Conservation (phyloP, 2,888 invertebrate genomes). For the Parnassius mnemosyne region DNA sequence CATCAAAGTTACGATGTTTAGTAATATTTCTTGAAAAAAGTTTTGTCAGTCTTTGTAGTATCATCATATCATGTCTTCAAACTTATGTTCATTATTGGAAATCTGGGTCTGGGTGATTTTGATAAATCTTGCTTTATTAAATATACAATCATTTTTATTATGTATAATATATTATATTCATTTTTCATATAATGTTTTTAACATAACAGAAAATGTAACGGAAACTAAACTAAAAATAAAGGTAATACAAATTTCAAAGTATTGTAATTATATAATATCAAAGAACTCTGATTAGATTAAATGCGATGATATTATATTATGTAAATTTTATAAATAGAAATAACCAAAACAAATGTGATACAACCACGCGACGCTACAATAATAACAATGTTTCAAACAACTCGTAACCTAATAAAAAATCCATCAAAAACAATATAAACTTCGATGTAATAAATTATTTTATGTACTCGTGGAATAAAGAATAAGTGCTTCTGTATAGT, state of each 20-base stretch:
- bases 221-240: too few relatives aligned
- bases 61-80: too few relatives aligned
- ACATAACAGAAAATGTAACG: too few relatives aligned
- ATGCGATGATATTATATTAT: background rate
- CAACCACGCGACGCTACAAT: background rate
- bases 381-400: background rate
- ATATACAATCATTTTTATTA: too few relatives aligned
- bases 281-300: too few relatives aligned
- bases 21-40: conserved; percentile 6
- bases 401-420: conserved; percentile 22
- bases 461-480: conserved; percentile 18
- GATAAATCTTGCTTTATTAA: too few relatives aligned
- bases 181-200: too few relatives aligned
- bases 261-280: too few relatives aligned
- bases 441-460: conserved; percentile 24
- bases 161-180: too few relatives aligned
- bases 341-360: background rate
- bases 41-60: background rate
- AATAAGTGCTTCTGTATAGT: conserved; percentile 2
- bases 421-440: conserved; percentile 22
- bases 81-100: too few relatives aligned
- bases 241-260: too few relatives aligned
- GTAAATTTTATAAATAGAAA: background rate
- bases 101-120: too few relatives aligned
- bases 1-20: conserved; percentile 17